Evolutionary conservation across 92 coral and sea anemone species (phyloP).

Genomic region (Chrysogorgia sp.): DNA sequence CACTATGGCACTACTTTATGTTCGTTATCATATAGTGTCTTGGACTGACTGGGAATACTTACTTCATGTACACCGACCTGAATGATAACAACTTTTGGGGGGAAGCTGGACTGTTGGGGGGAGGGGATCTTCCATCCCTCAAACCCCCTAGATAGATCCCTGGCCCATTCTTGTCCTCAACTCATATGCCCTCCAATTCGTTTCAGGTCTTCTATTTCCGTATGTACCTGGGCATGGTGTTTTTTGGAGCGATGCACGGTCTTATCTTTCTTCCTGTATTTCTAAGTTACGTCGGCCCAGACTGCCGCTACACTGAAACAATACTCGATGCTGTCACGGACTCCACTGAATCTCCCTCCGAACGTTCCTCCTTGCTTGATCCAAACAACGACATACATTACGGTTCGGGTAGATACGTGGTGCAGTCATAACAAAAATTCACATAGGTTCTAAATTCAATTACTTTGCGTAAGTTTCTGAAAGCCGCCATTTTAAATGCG

Average conservation of each 20-base stretch:
- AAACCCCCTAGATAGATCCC: no score
- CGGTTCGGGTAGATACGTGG: background rate
- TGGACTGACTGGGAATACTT: no score
- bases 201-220: conserved; percentile 96
- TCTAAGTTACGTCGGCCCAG: conserved; percentile 90
- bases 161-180: background rate
- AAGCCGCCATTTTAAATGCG: no score
- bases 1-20: no score
- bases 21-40: no score
- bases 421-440: background rate
- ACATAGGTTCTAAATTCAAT: no score
- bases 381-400: background rate
- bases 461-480: no score
- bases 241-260: conserved; percentile 93
- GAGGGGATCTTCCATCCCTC: background rate
- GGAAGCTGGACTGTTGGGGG: no score
- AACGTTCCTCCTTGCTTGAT: conserved; percentile 1
- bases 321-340: background rate
- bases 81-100: no score
- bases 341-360: background rate
- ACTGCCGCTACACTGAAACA: conserved; percentile 32
- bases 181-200: background rate
- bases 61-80: background rate
- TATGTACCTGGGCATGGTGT: conserved; percentile 95
- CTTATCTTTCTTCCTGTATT: conserved; percentile 92